Evolutionary conservation across 2,113 vertebrate genomes (phyloP), one percentile per base, ranked within the genome.

Genomic region (Glareola pratincola): DNA sequence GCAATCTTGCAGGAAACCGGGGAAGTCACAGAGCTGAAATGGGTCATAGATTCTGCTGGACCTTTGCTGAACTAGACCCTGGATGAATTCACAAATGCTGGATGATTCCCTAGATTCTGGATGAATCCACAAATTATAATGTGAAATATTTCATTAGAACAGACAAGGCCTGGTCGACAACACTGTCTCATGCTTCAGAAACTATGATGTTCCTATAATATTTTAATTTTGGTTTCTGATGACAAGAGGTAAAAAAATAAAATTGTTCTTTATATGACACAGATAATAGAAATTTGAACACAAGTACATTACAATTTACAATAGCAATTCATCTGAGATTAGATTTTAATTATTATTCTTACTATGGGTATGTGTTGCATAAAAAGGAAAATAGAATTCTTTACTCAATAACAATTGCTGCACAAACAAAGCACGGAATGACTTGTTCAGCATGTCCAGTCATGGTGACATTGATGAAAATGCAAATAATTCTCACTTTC

Each of bases 381-480:
- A 66, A 94, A 89, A 71, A 81, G 8, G 16, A 72, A 91, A 82
- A 95, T 8, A 84, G 18, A 88, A 57, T 76, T 79, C 43, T 88
- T 83, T 12, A 56, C 29, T 60, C 24, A 81, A 15, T 34, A 79
- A 85, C 23, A 72, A 36, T 78, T 74, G 94, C 36, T 72, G 48
- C 62, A 71, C 21, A 59, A 85, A 72, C 8, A 32, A 32, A 63
- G 60, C 54, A 60, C 39, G 18, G 48, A 95, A 64, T 72, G 83
- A 88, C 47, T 53, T 93, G 32, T 88, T 96, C 53, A 90, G 48
- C 57, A 79, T 72, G 66, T 85, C 48, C 48, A 92, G 43, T 76
- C 71, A 79, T 37, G 17, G 39, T 39, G 67, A 93, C 37, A 79
- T 51, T 60, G 39, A 90, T 72, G 32, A 85, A 94, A 95, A 89